A percentile compares a stretch with the other conserved stretches of the same genome.
These are phyloP conservation scores for Scaptomyza caliginosa DNA, from an alignment of 2,888 invertebrate genomes.

Conservation along the genomic window DNA sequence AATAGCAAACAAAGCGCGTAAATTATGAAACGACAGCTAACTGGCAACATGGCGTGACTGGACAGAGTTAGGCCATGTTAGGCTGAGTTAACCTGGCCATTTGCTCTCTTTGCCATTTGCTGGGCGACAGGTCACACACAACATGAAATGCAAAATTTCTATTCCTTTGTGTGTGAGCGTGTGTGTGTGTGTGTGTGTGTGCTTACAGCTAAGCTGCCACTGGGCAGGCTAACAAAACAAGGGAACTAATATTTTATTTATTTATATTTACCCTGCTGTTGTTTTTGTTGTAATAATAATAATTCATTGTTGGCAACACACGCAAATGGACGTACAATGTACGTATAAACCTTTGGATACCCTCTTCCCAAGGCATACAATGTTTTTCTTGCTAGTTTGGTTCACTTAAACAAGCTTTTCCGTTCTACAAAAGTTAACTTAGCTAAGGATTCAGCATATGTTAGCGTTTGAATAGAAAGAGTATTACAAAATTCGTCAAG, in stretches of 20 bases:
- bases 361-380: not conserved
- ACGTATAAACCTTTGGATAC: constrained; percentile 13
- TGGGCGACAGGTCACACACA: constrained; percentile 31
- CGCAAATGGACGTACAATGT: constrained; percentile 7
- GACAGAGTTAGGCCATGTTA: constrained; percentile 58
- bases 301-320: constrained; percentile 69
- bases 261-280: constrained; percentile 64
- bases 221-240: constrained; percentile 35
- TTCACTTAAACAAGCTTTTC: too few species aligned
- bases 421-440: too few species aligned
- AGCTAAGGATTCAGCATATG: not conserved
- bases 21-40: constrained; percentile 75
- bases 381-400: not conserved
- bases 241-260: constrained; percentile 75
- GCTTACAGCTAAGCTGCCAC: constrained; percentile 23
- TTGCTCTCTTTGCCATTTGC: constrained; percentile 7
- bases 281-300: constrained; percentile 73
- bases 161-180: not conserved
- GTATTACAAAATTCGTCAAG: constrained; percentile 9
- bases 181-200: constrained; percentile 25
- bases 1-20: constrained; percentile 77
- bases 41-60: constrained; percentile 71
- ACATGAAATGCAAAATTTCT: constrained; percentile 52
- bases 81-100: constrained; percentile 49
- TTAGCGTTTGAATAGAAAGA: too few species aligned